Percentiles rank a stretch among this genome's conserved stretches.
phyloP scores from a whole-genome alignment of 2,888 invertebrate genomes.

The Drosophila ustulata region DNA sequence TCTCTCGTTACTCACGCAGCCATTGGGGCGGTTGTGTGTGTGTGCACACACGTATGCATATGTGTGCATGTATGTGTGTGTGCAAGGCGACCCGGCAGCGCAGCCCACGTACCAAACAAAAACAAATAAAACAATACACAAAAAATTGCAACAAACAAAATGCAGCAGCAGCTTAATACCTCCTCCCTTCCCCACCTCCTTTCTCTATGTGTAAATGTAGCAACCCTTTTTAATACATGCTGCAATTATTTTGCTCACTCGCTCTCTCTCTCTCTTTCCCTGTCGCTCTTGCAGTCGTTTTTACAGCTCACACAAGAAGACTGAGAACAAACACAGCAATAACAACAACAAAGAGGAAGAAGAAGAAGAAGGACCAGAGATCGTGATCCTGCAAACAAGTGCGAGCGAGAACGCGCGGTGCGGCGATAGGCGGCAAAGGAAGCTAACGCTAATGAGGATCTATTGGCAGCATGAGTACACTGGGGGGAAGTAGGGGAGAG shows the following conservation, averaged over 20 bases:
- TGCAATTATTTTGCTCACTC: background rate
- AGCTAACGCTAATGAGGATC: slow-evolving; percentile 86
- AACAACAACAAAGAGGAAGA: slow-evolving; percentile 14
- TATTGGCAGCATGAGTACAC: slow-evolving; percentile 86
- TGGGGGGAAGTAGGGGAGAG: slow-evolving; percentile 86
- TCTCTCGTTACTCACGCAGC: slow-evolving; percentile 45
- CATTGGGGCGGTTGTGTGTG: slow-evolving; percentile 36
- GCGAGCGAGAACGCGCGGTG: slow-evolving; percentile 77
- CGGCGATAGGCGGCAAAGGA: slow-evolving; percentile 75
- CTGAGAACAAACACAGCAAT: slow-evolving; percentile 65
- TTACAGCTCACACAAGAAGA: slow-evolving; percentile 81
- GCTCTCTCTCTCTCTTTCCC: slow-evolving; percentile 3
- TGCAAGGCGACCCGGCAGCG: slow-evolving; percentile 50
- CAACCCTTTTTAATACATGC: slow-evolving; percentile 17
- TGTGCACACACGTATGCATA: slow-evolving; percentile 2
- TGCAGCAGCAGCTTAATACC: slow-evolving; percentile 19
- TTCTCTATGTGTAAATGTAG: too few relatives aligned
- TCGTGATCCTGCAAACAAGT: slow-evolving; percentile 24
- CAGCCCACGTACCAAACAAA: slow-evolving; percentile 57
- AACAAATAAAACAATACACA: slow-evolving; percentile 57
- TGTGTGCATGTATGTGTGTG: slow-evolving; percentile 14
- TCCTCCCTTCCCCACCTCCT: background rate
- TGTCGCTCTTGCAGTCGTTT: slow-evolving; percentile 38
- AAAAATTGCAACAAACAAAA: slow-evolving; percentile 48
- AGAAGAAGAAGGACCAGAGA: slow-evolving; percentile 17